Evolutionary conservation across 2,797 vertebrate species (phyloP), one percentile per base, ranked within the genome.

Genomic region (Malurus leucopterus): DNA sequence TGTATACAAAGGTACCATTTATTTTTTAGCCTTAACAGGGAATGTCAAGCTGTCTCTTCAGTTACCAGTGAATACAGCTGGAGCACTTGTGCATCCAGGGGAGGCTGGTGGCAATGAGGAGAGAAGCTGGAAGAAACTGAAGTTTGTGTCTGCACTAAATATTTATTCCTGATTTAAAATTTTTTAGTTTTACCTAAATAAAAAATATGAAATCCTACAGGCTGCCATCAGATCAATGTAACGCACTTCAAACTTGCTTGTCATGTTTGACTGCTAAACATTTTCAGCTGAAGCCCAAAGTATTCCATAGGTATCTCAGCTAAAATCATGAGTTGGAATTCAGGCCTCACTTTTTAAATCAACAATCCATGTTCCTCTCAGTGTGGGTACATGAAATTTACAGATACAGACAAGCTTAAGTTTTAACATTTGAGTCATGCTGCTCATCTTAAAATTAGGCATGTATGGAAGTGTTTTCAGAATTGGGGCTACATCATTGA

Each of bases 351-450:
- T 57, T 27, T 76, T 87, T 61, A 78, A 86, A 85, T 64, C 46
- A 90, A 65, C 51, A 61, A 23, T 53, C 79, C 41, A 11, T 18
- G 11, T 46, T 84, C 34, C 34, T 74, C n/a, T 88, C 32, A 26
- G 8, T 67, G n/a, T 46, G 29, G 8, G 19, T 75, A 89, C 46
- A 14, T 55, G 55, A 47, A 92, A 86, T 76, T 88, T 88, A 75
- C 90, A 88, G 73, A 89, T 82, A 85, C 79, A 88, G 77, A 86
- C 92, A 95, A 73, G 87, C 85, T 91, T 78, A 54, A 73, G 54
- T 84, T 94, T 86, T 67, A 91, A 50, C 34, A 64, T 73, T 93
- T 95, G 94, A 95, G 85, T 95, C 91, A 92, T 76, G 41, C 38
- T 73, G 40, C 61, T 95, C 72, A 68, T 89, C 68, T 94, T 92